These are phyloP conservation scores for Sinotaia quadrata DNA, from an alignment of 2,888 invertebrate genomes.

Conservation along the genomic window DNA sequence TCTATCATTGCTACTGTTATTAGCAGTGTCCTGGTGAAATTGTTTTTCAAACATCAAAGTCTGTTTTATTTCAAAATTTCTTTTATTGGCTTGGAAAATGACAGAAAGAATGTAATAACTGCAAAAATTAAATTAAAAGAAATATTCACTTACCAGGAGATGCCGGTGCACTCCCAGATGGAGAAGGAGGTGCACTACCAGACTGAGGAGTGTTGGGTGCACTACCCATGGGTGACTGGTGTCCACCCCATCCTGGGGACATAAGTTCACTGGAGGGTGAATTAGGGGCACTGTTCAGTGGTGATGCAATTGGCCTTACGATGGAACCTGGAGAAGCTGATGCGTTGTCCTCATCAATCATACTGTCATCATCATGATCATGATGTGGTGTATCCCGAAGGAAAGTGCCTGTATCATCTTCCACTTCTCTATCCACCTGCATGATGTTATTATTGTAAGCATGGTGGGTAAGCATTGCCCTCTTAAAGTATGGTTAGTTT, in stretches of 20 bases:
- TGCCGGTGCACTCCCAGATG: slow-evolving; percentile 20
- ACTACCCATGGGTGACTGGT: slow-evolving; percentile 17
- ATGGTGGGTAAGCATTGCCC: too few relatives aligned
- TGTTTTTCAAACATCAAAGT: too few relatives aligned
- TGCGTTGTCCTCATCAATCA: neutral
- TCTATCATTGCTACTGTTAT: too few relatives aligned
- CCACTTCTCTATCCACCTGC: slow-evolving; percentile 23
- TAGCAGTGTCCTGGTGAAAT: too few relatives aligned
- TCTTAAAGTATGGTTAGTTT: too few relatives aligned
- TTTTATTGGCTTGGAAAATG: too few relatives aligned
- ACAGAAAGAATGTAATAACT: too few relatives aligned
- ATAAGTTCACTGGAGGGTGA: slow-evolving; percentile 20
- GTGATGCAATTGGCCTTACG: slow-evolving; percentile 26
- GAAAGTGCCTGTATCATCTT: slow-evolving; percentile 6
- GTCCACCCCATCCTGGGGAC: slow-evolving; percentile 10
- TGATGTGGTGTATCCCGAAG: neutral
- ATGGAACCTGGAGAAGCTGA: slow-evolving; percentile 30
- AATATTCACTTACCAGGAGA: too few relatives aligned
- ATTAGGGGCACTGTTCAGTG: slow-evolving; percentile 25
- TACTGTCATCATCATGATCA: slow-evolving; percentile 5
- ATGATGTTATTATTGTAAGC: too few relatives aligned
- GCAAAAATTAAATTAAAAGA: too few relatives aligned
- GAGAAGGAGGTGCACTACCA: slow-evolving; percentile 2
- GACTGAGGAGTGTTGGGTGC: slow-evolving; percentile 1
- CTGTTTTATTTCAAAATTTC: too few relatives aligned